phyloP scores from a whole-genome alignment of 2,888 invertebrate species.

The Ormyrus pomaceus region DNA sequence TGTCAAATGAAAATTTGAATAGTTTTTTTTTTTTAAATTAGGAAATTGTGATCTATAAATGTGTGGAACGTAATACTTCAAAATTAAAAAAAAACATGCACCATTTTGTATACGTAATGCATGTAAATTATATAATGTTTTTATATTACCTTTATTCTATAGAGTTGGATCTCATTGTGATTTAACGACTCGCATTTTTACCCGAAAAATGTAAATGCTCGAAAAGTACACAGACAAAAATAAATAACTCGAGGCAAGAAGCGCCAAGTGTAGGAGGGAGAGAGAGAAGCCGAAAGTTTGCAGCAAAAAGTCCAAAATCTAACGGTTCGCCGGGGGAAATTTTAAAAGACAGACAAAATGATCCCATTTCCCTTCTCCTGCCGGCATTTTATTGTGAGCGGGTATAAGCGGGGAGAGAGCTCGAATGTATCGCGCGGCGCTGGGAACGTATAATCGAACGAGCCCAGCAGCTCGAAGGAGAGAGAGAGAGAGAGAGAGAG shows the following conservation, averaged over 20 bases:
- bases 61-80: no score
- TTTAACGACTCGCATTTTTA: background rate
- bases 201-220: background rate
- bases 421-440: conserved; percentile 3
- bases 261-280: background rate
- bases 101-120: no score
- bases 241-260: conserved; percentile 5
- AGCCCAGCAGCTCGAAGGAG: conserved; percentile 47
- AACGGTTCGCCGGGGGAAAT: conserved; percentile 7
- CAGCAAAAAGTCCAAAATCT: conserved; percentile 37
- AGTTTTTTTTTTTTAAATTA: no score
- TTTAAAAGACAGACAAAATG: conserved; percentile 50
- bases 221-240: background rate
- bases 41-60: no score
- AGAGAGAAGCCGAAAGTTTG: conserved; percentile 11
- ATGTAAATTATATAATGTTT: no score
- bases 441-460: conserved; percentile 62
- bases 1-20: no score
- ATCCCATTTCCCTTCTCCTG: conserved; percentile 47
- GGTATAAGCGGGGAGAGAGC: conserved; percentile 38
- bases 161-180: background rate
- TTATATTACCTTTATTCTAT: no score
- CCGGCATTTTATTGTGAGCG: conserved; percentile 40
- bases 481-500: conserved; percentile 28
- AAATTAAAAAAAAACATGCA: no score